Conservation (phyloP, 2,797 vertebrate genomes). For the Tolypeutes matacus region DNA sequence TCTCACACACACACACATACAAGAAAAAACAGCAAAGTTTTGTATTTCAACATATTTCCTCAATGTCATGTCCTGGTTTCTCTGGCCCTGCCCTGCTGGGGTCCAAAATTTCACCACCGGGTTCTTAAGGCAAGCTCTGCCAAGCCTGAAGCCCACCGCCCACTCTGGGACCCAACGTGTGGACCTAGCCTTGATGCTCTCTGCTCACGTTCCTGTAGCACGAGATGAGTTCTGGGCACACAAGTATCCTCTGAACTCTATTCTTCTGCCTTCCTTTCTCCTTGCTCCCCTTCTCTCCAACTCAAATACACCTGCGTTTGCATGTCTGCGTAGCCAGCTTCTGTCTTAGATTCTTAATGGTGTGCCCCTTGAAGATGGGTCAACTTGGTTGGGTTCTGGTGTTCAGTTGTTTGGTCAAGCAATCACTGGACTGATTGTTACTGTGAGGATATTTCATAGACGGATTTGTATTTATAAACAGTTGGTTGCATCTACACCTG, state of each 20-base stretch:
- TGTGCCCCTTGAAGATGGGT: neutral
- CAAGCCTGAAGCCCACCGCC: neutral
- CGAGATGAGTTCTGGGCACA: neutral
- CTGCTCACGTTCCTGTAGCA: rapidly evolving
- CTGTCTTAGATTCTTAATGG: neutral
- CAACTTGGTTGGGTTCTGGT: too few relatives aligned
- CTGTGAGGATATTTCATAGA: too few relatives aligned
- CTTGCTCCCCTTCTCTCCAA: neutral
- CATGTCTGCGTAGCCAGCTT: neutral
- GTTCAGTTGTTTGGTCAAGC: too few relatives aligned
- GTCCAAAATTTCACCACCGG: neutral
- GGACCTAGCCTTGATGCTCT: rapidly evolving
- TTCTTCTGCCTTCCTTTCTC: neutral
- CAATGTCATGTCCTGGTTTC: neutral
- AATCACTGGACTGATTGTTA: too few relatives aligned
- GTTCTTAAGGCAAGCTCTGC: neutral
- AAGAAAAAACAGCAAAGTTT: neutral
- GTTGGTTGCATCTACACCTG: too few relatives aligned
- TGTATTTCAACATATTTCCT: neutral
- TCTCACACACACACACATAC: rapidly evolving
- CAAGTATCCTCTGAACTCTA: neutral
- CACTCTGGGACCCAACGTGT: neutral
- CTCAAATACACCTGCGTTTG: neutral
- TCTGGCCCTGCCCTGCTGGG: too few relatives aligned
- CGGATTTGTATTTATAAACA: too few relatives aligned